These are phyloP conservation scores for Neopelma chrysocephalum DNA, from an alignment of 2,797 vertebrate genomes.

Conservation along the genomic window DNA sequence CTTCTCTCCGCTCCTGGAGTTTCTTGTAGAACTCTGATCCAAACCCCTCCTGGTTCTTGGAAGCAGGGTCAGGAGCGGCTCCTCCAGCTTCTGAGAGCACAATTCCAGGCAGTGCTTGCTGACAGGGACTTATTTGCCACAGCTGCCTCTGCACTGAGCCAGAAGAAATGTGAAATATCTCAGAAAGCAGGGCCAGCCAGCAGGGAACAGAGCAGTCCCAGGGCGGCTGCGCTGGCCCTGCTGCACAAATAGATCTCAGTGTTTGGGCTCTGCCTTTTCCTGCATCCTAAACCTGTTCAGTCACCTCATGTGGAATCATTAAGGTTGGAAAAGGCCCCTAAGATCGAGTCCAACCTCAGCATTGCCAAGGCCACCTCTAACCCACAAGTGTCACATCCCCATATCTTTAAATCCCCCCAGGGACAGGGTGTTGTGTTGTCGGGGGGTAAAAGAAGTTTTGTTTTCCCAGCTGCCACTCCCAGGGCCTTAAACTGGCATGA, in stretches of 20 bases:
- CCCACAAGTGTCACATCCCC: not conserved
- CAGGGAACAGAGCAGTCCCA: accelerated
- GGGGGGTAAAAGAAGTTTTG: not conserved
- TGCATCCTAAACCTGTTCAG: accelerated
- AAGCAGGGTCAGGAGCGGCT: not conserved
- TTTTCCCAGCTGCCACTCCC: not conserved
- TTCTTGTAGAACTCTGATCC: not conserved
- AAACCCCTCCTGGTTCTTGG: not conserved
- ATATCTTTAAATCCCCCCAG: accelerated
- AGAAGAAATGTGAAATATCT: constrained; percentile 30
- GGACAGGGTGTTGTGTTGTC: too few species aligned
- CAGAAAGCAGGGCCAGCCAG: not conserved
- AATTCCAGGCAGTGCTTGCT: not conserved
- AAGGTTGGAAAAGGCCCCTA: not conserved
- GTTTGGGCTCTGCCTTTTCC: not conserved
- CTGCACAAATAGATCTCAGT: accelerated
- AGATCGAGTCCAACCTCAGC: accelerated
- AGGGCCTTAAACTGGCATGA: not conserved
- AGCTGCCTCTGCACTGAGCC: not conserved
- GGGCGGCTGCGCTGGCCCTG: not conserved
- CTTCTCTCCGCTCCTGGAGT: not conserved
- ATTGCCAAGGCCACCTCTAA: not conserved
- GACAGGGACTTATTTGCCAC: not conserved
- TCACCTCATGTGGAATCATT: not conserved
- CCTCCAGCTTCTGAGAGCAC: not conserved